Evolutionary conservation across 2,888 invertebrate genomes (phyloP).

Genomic region (Acanthoscelides obtectus): DNA sequence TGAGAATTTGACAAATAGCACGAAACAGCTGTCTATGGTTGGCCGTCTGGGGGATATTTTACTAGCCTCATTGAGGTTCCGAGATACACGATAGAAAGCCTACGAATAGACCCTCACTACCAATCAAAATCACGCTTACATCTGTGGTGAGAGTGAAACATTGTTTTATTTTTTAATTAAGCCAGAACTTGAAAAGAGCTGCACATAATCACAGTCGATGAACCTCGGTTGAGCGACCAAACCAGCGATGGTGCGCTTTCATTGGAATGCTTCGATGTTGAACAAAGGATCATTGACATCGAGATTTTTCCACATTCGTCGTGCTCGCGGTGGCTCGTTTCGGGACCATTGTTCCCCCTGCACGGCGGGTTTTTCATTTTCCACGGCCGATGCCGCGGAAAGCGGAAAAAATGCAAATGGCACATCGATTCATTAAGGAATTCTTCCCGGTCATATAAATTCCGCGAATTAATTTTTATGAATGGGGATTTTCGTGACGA

Average conservation of each 20-base stretch:
- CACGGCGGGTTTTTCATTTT: neutral
- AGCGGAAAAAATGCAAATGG: constrained; percentile 9
- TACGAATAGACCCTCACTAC: no score
- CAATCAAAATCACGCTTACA: no score
- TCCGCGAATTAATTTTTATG: neutral
- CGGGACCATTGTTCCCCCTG: neutral
- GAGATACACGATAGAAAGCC: no score
- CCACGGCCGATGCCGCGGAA: neutral
- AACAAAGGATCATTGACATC: neutral
- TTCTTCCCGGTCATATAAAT: constrained; percentile 8
- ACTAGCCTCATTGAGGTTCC: no score
- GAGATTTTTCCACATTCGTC: neutral
- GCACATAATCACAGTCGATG: neutral
- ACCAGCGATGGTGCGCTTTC: neutral
- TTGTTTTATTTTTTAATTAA: no score
- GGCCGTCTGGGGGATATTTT: no score
- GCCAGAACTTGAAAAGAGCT: no score
- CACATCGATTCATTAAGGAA: constrained; percentile 10
- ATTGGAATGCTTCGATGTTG: neutral
- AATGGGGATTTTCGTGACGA: neutral
- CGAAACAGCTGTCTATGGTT: no score
- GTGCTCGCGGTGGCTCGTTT: neutral
- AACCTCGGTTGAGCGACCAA: neutral
- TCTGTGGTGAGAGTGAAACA: no score
- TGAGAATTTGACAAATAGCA: no score